phyloP scores from a whole-genome alignment of 2,888 invertebrate species.

The Asteroscopus sphinx region DNA sequence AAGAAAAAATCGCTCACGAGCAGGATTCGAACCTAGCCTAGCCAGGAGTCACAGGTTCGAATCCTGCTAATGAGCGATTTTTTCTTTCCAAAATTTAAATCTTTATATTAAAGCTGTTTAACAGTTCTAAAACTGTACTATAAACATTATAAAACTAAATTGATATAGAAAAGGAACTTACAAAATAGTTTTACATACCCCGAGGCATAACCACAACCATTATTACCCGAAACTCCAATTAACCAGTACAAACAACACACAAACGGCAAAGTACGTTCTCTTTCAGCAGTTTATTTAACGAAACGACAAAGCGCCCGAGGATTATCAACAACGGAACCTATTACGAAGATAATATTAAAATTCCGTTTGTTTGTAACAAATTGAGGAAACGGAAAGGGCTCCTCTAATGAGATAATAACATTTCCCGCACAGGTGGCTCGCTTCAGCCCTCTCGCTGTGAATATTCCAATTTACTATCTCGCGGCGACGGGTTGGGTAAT shows the following conservation, averaged over 20 bases:
- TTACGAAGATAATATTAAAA: conserved; percentile 75
- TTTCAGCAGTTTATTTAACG: conserved; percentile 51
- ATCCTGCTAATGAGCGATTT: too few species aligned
- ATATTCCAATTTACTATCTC: conserved; percentile 62
- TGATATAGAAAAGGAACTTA: too few species aligned
- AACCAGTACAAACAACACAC: conserved; percentile 48
- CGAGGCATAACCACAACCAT: conserved; percentile 28
- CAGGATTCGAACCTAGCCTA: too few species aligned
- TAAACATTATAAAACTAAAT: too few species aligned
- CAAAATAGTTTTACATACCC: conserved; percentile 29
- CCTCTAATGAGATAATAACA: conserved; percentile 83
- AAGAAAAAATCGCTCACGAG: too few species aligned
- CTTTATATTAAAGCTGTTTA: too few species aligned
- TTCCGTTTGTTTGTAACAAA: conserved; percentile 79
- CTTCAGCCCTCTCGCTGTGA: conserved; percentile 50
- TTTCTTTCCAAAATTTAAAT: too few species aligned
- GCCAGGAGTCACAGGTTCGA: too few species aligned
- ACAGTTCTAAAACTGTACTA: too few species aligned
- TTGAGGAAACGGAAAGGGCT: conserved; percentile 77
- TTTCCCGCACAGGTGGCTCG: conserved; percentile 75
- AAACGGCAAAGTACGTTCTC: conserved; percentile 39
- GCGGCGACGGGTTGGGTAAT: conserved; percentile 52
- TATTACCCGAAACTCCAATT: conserved; percentile 51
- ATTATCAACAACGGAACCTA: conserved; percentile 67
- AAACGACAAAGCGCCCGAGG: conserved; percentile 66